Base-by-base conservation (phyloP, 2,888 invertebrate genomes). In the Platycnemis pennipes region DNA sequence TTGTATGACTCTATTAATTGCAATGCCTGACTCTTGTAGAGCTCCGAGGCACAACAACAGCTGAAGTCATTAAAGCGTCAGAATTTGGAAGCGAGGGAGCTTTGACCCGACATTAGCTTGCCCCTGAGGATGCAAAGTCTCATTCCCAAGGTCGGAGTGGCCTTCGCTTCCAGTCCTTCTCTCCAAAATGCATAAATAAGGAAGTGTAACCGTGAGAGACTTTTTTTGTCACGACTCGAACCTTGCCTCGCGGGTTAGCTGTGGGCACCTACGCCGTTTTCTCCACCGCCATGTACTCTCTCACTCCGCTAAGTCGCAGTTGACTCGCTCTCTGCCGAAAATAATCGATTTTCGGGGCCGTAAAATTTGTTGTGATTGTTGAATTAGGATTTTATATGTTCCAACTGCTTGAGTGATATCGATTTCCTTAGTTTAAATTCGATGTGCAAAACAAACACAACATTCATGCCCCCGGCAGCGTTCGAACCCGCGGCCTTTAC, bases 111-210 rank as follows among this genome's bases (percentile, higher is more conserved):
- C 77, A 37, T 37, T 26, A 77, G 11, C 13, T 37, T 77, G 31
- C 37, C 77, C 13, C 77, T 77, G 31, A 11, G 13, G 31, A 31
- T 77, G 37, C 77, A 8, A 31, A 77, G 37, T 77, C 13, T 37
- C 37, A 11, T 63, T 26, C 16, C 69, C 77, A 77, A 77, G 77
- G 77, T 77, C 77, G 31, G 3, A 31, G 37, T 77, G 77, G 31
- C 77, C 77, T 77, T 77, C 77, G 37, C 37, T 77, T 37, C 37
- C 37, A 37, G 77, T 11, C 77, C 37, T 31, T 37, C 77, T 37
- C 77, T 77, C 31, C 31, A 26, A 37, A 77, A 77, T 77, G 77
- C 77, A 77, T 77, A 77, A 37, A 77, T 37, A 77, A 77, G 77
- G 77, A 77, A 77, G 77, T 37, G 31, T 8, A 4, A 63, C 63